These are phyloP conservation scores for Gephyroberyx darwinii DNA, from an alignment of 2,797 vertebrate genomes.

Conservation along the genomic window DNA sequence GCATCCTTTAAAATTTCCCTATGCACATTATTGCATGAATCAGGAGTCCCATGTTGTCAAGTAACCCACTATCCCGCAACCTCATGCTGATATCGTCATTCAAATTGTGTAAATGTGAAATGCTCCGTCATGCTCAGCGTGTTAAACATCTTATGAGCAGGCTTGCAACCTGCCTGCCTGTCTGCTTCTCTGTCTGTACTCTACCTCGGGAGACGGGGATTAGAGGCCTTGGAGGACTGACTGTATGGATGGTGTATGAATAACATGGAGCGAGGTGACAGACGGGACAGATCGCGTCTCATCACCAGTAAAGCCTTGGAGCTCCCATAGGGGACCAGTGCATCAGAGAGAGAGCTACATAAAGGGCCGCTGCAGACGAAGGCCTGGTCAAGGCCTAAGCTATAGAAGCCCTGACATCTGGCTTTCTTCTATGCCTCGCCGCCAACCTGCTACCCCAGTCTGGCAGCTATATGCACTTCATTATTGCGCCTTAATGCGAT, in stretches of 20 bases:
- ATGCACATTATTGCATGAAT: constrained; percentile 51
- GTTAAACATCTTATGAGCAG: constrained; percentile 77
- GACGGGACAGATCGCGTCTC: constrained; percentile 87
- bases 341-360: constrained; percentile 79
- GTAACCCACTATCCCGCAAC: constrained; percentile 58
- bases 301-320: constrained; percentile 84
- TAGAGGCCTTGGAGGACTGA: constrained; percentile 83
- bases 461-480: constrained; percentile 82
- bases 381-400: constrained; percentile 85
- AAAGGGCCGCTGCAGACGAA: constrained; percentile 81
- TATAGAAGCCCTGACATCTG: constrained; percentile 86
- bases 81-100: constrained; percentile 62
- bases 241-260: constrained; percentile 83
- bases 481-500: constrained; percentile 82
- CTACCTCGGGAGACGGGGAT: constrained; percentile 82
- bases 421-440: constrained; percentile 80
- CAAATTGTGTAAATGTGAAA: constrained; percentile 73
- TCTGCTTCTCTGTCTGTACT: constrained; percentile 76
- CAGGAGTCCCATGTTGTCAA: constrained; percentile 43
- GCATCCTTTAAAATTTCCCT: constrained; percentile 21
- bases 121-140: constrained; percentile 76
- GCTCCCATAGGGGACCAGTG: constrained; percentile 81
- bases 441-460: constrained; percentile 82
- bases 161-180: constrained; percentile 75
- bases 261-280: constrained; percentile 84